Conservation (phyloP, 2,797 vertebrate species). For the Protonibea diacanthus region DNA sequence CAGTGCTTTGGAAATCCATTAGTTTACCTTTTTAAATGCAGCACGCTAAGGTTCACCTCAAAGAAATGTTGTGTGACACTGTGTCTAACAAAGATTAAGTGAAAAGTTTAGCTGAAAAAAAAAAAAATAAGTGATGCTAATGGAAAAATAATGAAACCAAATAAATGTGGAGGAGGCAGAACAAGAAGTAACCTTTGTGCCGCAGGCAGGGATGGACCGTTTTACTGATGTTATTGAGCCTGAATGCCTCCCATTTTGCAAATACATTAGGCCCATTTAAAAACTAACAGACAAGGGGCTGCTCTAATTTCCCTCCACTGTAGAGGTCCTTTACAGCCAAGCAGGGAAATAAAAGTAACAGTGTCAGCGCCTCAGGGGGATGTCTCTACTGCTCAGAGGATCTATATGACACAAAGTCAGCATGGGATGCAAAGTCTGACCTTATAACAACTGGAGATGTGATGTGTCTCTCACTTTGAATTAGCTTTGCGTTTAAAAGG, state of each 20-base stretch:
- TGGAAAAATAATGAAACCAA: constrained; percentile 21
- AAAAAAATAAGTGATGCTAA: constrained; percentile 31
- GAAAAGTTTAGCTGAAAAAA: constrained; percentile 12
- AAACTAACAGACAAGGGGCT: constrained; percentile 49
- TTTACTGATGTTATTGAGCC: constrained; percentile 46
- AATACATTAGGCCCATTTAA: constrained; percentile 61
- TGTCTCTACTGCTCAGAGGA: constrained; percentile 40
- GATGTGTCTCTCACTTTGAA: constrained; percentile 53
- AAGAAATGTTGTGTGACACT: not conserved
- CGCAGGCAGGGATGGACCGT: not conserved
- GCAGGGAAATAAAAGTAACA: constrained; percentile 67
- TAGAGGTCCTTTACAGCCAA: constrained; percentile 48
- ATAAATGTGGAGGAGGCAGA: constrained; percentile 7
- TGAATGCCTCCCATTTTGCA: constrained; percentile 58
- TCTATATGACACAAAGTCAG: constrained; percentile 49
- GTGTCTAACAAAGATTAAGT: constrained; percentile 1
- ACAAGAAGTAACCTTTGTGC: constrained; percentile 23
- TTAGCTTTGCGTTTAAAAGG: constrained; percentile 59
- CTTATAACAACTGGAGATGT: constrained; percentile 35
- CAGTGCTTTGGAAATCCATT: constrained; percentile 16
- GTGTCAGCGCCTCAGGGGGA: constrained; percentile 49
- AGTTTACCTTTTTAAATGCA: not conserved
- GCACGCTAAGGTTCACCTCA: not conserved
- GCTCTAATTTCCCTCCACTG: constrained; percentile 63
- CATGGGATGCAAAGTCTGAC: constrained; percentile 27